phyloP scores from a whole-genome alignment of 2,888 invertebrate species.

The Autographa pulchrina region DNA sequence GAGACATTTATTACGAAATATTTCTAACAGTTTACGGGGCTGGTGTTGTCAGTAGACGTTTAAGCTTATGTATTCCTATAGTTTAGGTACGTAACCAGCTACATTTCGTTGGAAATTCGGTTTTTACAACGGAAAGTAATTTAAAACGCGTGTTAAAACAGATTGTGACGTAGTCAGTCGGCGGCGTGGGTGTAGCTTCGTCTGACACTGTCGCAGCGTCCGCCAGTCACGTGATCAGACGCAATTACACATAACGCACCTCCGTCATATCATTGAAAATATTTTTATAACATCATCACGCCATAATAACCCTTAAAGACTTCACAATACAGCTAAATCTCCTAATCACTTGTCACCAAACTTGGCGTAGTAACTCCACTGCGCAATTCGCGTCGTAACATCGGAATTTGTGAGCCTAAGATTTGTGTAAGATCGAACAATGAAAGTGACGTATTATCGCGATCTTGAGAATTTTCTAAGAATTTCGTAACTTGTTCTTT shows the following conservation, averaged over 20 bases:
- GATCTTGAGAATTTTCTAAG: slow-evolving; percentile 32
- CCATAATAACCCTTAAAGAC: slow-evolving; percentile 30
- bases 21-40: background rate
- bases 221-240: slow-evolving; percentile 67
- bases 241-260: slow-evolving; percentile 72
- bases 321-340: slow-evolving; percentile 32
- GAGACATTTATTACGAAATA: background rate
- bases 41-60: background rate
- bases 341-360: slow-evolving; percentile 15
- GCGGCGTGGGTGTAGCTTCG: slow-evolving; percentile 63
- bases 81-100: background rate
- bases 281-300: slow-evolving; percentile 33
- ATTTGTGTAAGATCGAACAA: slow-evolving; percentile 51
- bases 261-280: slow-evolving; percentile 67
- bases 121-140: slow-evolving; percentile 28
- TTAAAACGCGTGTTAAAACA: slow-evolving; percentile 34
- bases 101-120: slow-evolving; percentile 12
- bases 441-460: slow-evolving; percentile 46
- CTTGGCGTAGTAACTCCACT: slow-evolving; percentile 40
- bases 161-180: slow-evolving; percentile 62
- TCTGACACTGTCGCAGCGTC: slow-evolving; percentile 66
- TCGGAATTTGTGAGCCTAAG: slow-evolving; percentile 52
- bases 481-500: slow-evolving; percentile 39
- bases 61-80: background rate
- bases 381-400: slow-evolving; percentile 64